These are phyloP conservation scores for Andrena hattorfiana DNA, from an alignment of 2,888 invertebrate genomes.

Conservation along the genomic window DNA sequence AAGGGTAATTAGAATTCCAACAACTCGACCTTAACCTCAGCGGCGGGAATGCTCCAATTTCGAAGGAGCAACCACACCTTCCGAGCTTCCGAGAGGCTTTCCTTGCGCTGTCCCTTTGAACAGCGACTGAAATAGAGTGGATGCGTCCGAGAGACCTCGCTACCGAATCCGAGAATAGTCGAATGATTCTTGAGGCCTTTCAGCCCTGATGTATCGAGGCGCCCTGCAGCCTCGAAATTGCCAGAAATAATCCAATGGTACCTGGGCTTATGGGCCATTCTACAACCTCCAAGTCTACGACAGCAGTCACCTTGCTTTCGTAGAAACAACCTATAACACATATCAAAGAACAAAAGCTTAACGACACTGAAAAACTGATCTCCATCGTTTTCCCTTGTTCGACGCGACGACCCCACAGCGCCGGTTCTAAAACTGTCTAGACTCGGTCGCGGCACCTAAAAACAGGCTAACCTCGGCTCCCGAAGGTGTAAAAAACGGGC, in stretches of 20 bases:
- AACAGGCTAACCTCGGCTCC: constrained; percentile 5
- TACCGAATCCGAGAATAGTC: constrained; percentile 50
- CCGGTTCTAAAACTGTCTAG: constrained; percentile 1
- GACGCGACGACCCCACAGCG: background rate
- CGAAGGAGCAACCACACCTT: background rate
- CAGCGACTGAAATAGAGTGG: constrained; percentile 18
- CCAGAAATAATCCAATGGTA: constrained; percentile 46
- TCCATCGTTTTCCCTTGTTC: too few relatives aligned
- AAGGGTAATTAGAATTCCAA: background rate
- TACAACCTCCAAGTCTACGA: background rate
- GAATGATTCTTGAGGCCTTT: constrained; percentile 41
- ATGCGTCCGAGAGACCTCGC: constrained; percentile 37
- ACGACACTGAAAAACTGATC: too few relatives aligned
- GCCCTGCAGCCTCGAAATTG: constrained; percentile 34
- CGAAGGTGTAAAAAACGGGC: background rate
- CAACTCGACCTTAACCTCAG: background rate
- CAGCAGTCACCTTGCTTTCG: background rate
- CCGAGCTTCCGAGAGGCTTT: background rate
- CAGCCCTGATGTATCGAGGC: constrained; percentile 33
- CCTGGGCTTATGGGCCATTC: constrained; percentile 6
- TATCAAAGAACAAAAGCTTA: too few relatives aligned
- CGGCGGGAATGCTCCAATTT: background rate
- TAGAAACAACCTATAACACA: too few relatives aligned
- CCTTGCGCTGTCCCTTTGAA: constrained; percentile 14
- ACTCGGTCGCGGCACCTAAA: constrained; percentile 1